phyloP scores from a whole-genome alignment of 2,888 invertebrate genomes.

The Ellobium chinense region DNA sequence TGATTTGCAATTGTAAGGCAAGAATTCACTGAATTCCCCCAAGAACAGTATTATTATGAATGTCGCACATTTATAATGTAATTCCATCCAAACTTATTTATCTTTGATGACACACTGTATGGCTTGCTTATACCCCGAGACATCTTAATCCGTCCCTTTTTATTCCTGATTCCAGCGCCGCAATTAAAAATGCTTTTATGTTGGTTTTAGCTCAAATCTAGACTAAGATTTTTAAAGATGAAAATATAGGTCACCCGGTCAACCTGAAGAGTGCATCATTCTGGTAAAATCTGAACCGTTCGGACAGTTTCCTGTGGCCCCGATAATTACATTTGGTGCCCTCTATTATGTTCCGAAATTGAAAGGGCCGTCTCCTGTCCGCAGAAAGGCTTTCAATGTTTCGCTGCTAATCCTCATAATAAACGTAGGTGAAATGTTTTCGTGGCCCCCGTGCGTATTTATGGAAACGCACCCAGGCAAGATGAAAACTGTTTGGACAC shows the following conservation, averaged over 20 bases:
- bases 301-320: conserved; percentile 10
- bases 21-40: too few relatives aligned
- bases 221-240: too few relatives aligned
- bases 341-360: conserved; percentile 27
- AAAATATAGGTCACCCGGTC: not conserved
- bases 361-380: conserved; percentile 21
- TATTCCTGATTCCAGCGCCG: too few relatives aligned
- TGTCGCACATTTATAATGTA: too few relatives aligned
- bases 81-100: too few relatives aligned
- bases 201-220: too few relatives aligned
- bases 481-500: conserved; percentile 47
- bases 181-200: too few relatives aligned
- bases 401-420: conserved; percentile 51
- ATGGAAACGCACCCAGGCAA: conserved; percentile 41
- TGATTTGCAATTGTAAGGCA: too few relatives aligned
- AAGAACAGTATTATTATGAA: too few relatives aligned
- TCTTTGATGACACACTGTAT: too few relatives aligned
- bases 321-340: conserved; percentile 30
- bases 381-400: conserved; percentile 50
- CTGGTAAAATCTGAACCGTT: not conserved
- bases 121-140: too few relatives aligned
- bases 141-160: too few relatives aligned
- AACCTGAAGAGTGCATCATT: not conserved
- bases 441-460: conserved; percentile 36
- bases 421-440: conserved; percentile 55